phyloP scores from a whole-genome alignment of 2,113 vertebrate species.

The Ibidorhyncha struthersii region DNA sequence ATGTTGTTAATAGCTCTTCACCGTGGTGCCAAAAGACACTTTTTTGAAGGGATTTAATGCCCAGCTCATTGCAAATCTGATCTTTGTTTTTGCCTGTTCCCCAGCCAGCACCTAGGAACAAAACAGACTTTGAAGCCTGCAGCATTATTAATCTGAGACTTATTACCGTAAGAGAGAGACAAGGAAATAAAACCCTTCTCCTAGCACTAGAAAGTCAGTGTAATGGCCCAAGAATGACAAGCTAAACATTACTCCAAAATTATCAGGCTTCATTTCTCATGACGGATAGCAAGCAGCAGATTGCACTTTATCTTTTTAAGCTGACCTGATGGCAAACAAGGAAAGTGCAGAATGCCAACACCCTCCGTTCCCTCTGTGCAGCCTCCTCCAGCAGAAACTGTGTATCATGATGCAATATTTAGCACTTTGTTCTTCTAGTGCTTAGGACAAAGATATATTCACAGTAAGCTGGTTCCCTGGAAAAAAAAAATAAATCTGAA shows the following conservation, averaged over 20 bases:
- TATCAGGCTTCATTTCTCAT: constrained; percentile 61
- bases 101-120: constrained; percentile 32
- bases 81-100: constrained; percentile 23
- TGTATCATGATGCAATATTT: neutral
- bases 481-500: neutral
- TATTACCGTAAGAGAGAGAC: constrained; percentile 14
- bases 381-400: neutral
- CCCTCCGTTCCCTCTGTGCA: neutral
- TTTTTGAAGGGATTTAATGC: constrained; percentile 30
- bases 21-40: constrained; percentile 7
- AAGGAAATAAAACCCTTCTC: constrained; percentile 49
- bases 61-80: constrained; percentile 22
- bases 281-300: constrained; percentile 4
- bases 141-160: constrained; percentile 55
- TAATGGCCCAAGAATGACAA: constrained; percentile 65
- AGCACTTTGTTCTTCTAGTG: neutral
- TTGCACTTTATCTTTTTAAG: constrained; percentile 57
- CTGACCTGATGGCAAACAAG: constrained; percentile 38
- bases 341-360: constrained; percentile 41
- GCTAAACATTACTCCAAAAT: constrained; percentile 46
- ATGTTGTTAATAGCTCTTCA: constrained; percentile 11
- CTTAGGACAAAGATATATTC: neutral
- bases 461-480: neutral
- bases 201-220: constrained; percentile 28
- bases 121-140: constrained; percentile 43